Conservation (phyloP, 2,888 invertebrate species). For the Arge pagana region DNA sequence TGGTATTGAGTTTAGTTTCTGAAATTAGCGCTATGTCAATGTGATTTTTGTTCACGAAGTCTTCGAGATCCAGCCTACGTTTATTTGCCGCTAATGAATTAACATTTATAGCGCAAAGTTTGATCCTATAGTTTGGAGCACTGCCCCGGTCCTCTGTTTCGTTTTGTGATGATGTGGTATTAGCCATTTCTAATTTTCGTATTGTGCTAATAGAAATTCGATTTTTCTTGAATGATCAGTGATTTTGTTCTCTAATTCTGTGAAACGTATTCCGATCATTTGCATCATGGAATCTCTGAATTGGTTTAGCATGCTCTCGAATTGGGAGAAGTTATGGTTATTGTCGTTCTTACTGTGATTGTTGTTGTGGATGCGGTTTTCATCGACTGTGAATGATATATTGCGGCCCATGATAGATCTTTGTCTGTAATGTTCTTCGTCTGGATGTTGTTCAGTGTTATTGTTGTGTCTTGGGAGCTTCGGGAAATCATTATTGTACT, state of each 20-base stretch:
- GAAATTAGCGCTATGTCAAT: slow-evolving; percentile 12
- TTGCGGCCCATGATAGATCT: no score
- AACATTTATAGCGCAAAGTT: background rate
- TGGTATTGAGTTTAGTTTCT: slow-evolving; percentile 25
- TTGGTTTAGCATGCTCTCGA: background rate
- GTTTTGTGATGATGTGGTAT: no score
- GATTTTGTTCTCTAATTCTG: background rate
- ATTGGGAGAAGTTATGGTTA: no score
- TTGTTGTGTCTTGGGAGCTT: no score
- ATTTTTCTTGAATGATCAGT: background rate
- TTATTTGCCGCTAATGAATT: background rate
- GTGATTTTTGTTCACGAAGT: slow-evolving; percentile 2
- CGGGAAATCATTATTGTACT: no score
- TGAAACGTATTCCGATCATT: background rate
- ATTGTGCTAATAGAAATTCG: background rate
- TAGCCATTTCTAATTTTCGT: no score
- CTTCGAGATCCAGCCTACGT: slow-evolving; percentile 12
- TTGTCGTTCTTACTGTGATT: no score
- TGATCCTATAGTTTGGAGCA: background rate
- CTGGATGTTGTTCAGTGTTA: no score
- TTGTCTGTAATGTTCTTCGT: no score
- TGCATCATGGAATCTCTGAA: background rate
- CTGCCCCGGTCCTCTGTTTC: background rate
- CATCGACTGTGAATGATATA: no score
- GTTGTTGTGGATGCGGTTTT: no score